phyloP scores from a whole-genome alignment of 37 sponge, comb jelly and placozoan species.

The Eunapius fragilis region DNA sequence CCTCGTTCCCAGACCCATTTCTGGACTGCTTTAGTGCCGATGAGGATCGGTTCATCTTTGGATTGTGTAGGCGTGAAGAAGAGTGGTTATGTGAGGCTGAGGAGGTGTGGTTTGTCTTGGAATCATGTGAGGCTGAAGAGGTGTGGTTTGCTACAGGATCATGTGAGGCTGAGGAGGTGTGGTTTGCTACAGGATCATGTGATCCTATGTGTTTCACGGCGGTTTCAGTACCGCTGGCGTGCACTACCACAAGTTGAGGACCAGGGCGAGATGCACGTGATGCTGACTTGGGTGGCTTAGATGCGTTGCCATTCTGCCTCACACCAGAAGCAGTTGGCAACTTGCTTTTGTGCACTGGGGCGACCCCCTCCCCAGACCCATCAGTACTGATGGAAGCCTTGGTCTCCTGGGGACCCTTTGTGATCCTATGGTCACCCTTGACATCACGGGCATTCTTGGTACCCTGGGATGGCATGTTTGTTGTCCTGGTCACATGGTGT shows the following conservation, averaged over 20 bases:
- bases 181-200: neutral
- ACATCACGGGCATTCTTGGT: neutral
- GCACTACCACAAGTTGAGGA: neutral
- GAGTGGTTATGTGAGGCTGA: neutral
- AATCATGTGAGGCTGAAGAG: neutral
- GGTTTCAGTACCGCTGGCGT: neutral
- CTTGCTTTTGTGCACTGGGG: neutral
- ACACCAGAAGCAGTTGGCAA: neutral
- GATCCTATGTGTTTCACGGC: neutral
- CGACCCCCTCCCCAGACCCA: neutral
- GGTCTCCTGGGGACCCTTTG: neutral
- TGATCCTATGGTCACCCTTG: neutral
- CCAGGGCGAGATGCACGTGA: neutral
- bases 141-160: neutral
- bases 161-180: neutral
- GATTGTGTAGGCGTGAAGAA: neutral
- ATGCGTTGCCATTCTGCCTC: neutral
- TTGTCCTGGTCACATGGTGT: neutral
- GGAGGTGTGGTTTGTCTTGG: too few species aligned
- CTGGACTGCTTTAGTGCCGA: too few species aligned
- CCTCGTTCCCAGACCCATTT: too few species aligned
- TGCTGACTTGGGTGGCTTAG: neutral
- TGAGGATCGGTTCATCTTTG: neutral
- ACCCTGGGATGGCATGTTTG: neutral
- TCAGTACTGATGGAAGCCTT: neutral